Percentiles rank a stretch among this genome's conserved stretches.
Conservation (phyloP, 2,113 vertebrate species). For the Gallinago paraguaiae region DNA sequence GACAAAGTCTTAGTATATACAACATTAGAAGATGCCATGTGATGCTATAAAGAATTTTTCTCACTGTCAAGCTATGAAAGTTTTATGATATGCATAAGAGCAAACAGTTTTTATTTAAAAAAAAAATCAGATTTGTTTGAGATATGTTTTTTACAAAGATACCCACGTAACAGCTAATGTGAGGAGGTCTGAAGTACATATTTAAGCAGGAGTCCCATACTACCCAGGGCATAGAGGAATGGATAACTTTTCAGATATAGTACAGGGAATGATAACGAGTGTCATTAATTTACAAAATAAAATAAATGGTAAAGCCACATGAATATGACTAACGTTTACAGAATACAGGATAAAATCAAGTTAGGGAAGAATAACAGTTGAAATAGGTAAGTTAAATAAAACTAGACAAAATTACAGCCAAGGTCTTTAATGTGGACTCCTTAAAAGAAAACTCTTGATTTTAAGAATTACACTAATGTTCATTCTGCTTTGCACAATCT, state of each 20-base stretch:
- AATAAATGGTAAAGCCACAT: not conserved
- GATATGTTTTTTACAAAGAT: not conserved
- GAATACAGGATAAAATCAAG: not conserved
- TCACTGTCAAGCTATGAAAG: not conserved
- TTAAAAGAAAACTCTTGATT: not conserved
- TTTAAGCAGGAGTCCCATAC: not conserved
- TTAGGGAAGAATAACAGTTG: not conserved
- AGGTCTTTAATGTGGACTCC: not conserved
- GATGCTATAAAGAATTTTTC: not conserved
- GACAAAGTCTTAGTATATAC: not conserved
- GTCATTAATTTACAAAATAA: not conserved
- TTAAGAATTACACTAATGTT: not conserved
- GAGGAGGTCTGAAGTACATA: not conserved
- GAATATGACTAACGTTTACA: not conserved
- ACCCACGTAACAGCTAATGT: not conserved
- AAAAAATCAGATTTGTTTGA: not conserved
- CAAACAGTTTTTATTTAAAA: not conserved
- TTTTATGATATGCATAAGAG: not conserved
- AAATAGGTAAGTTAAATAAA: not conserved
- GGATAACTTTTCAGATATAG: not conserved
- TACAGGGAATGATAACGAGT: not conserved
- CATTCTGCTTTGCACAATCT: not conserved
- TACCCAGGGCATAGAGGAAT: not conserved
- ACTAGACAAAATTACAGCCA: not conserved
- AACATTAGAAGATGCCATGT: not conserved